Evolutionary conservation across 1,140 invertebrate species (phyloP).

Genomic region (Hylaeus anthracinus): DNA sequence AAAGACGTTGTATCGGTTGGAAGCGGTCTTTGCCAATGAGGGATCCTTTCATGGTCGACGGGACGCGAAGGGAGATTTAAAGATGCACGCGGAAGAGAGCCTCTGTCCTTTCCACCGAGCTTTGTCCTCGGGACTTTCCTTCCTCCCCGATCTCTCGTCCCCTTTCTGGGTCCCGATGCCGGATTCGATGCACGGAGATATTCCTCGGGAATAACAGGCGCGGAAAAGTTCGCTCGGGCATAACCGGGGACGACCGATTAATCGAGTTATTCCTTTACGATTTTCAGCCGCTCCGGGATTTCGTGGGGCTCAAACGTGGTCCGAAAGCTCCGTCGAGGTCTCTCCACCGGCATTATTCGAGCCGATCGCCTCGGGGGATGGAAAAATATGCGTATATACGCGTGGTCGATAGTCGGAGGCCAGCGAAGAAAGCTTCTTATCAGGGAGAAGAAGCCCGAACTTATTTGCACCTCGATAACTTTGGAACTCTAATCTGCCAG

Average conservation of each 20-base stretch:
- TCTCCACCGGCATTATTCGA: constrained; percentile 44
- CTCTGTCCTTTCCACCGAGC: neutral
- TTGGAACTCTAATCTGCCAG: constrained; percentile 44
- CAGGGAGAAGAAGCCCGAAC: constrained; percentile 25
- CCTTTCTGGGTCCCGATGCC: neutral
- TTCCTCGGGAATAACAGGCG: constrained; percentile 42
- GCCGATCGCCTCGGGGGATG: constrained; percentile 4
- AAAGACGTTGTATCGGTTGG: neutral
- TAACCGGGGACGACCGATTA: constrained; percentile 43
- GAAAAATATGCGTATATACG: constrained; percentile 1
- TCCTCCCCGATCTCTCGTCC: neutral
- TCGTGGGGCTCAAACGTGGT: neutral
- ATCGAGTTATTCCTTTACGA: constrained; percentile 55
- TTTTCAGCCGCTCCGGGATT: constrained; percentile 21
- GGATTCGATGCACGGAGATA: constrained; percentile 16
- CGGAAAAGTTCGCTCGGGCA: constrained; percentile 47
- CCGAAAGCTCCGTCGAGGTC: neutral
- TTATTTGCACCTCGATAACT: constrained; percentile 49
- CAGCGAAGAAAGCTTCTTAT: constrained; percentile 52
- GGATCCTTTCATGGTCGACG: constrained; percentile 35
- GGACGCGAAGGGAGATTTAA: constrained; percentile 36
- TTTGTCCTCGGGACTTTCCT: constrained; percentile 8
- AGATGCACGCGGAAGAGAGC: constrained; percentile 21
- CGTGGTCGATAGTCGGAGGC: constrained; percentile 27
- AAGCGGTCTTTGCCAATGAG: constrained; percentile 29